phyloP scores from a whole-genome alignment of 2,113 vertebrate species.

The Notiomystis cincta region DNA sequence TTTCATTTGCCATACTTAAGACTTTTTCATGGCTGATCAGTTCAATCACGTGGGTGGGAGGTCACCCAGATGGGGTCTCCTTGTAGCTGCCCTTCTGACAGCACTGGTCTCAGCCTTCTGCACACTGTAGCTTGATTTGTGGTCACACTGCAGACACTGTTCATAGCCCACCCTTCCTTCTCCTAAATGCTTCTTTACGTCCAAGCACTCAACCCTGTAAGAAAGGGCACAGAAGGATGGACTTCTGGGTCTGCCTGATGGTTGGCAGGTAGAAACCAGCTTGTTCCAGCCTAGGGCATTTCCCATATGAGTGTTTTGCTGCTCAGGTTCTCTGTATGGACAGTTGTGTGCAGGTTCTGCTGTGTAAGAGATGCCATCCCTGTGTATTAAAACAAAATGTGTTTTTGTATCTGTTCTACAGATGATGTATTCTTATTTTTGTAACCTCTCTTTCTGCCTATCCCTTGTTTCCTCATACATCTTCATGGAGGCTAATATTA shows the following conservation, averaged over 20 bases:
- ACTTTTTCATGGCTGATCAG: background rate
- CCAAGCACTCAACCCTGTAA: background rate
- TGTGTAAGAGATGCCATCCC: background rate
- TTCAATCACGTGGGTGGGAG: background rate
- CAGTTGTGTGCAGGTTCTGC: background rate
- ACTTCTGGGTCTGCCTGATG: background rate
- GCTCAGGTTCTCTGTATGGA: background rate
- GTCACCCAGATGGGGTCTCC: background rate
- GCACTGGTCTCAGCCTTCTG: rapidly evolving
- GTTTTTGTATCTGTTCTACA: background rate
- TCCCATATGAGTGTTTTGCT: background rate
- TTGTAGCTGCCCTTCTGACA: background rate
- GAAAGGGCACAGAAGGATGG: background rate
- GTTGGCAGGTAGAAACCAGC: background rate
- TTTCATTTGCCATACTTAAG: background rate
- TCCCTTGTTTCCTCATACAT: background rate
- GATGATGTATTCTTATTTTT: background rate
- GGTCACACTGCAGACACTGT: background rate
- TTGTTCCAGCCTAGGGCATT: background rate
- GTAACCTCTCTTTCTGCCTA: background rate
- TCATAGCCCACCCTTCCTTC: background rate
- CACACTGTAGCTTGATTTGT: background rate
- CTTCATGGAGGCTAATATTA: background rate
- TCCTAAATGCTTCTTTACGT: background rate
- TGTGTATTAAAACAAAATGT: background rate